Base-by-base conservation (phyloP, 1,140 invertebrate species). In the Odontomachus brunneus region DNA sequence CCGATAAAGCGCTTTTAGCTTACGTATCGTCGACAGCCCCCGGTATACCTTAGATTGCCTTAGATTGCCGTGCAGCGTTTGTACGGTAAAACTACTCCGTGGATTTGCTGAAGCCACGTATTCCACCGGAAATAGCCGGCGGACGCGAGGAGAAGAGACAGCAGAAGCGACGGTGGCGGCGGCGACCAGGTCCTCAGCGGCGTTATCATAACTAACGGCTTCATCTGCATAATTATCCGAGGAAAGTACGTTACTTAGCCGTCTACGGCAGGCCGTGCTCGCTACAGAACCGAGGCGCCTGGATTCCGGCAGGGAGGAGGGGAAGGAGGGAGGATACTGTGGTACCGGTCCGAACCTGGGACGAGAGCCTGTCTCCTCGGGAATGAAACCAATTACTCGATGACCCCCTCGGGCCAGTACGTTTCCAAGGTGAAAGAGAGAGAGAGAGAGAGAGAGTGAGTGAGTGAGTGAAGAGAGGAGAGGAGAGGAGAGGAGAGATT, bases 331-430 rank as follows among this genome's bases (percentile, higher is more conserved):
- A n/a, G 84, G 87, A 87, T 89, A 87, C 89, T 73, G 87, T 78
- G 85, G 86, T 82, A 88, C 88, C 87, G 89, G 90, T 88, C 89
- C 89, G 86, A 90, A 90, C 90, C 86, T 87, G 74, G 88, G 89
- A 84, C 86, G 89, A 90, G 89, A 89, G 89, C 90, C 92, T 93
- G 92, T 92, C 92, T 93, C 87, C 85, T 88, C 75, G 88, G 89
- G 90, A 93, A 94, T 93, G 92, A 94, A 93, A 92, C 92, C 93
- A 94, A 94, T 94, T 93, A 93, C 92, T 92, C 82, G 91, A 90
- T 93, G 91, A 92, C 92, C 93, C 88, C 90, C 91, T 91, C 91
- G 72, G 91, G 91, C 91, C 88, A 91, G 87, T 89, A 83, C 86
- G 89, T 90, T 89, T 90, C 89, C 82, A 84, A 86, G 80, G 73